phyloP scores from a whole-genome alignment of 2,797 vertebrate species.

The Pogoniulus pusillus region DNA sequence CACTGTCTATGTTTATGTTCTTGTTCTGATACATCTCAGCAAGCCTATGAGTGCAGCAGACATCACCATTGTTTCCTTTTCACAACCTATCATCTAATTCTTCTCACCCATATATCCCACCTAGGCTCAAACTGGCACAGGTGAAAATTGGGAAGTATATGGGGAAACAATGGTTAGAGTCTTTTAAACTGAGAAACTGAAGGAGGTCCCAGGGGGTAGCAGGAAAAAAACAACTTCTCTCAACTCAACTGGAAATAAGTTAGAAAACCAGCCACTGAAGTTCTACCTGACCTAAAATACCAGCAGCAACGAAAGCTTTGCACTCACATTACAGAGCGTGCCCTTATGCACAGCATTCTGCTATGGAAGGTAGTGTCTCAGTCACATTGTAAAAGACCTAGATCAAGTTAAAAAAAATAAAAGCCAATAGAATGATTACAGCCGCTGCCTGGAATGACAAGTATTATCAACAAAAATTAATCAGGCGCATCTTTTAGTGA shows the following conservation, averaged over 20 bases:
- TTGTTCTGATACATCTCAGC: no score
- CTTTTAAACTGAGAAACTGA: neutral
- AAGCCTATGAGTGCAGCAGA: no score
- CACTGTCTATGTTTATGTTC: no score
- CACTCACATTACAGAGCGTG: slow-evolving; percentile 69
- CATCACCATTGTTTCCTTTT: no score
- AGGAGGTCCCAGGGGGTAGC: neutral
- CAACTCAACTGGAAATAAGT: slow-evolving; percentile 45
- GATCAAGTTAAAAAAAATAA: slow-evolving; percentile 99
- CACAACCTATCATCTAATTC: no score
- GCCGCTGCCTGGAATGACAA: slow-evolving; percentile 97
- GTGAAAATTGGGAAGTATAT: neutral
- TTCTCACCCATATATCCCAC: no score
- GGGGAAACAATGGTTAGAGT: neutral
- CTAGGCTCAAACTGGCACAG: no score
- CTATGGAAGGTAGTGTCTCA: slow-evolving; percentile 83
- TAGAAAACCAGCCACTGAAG: slow-evolving; percentile 49
- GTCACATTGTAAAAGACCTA: slow-evolving; percentile 92
- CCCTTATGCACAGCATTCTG: slow-evolving; percentile 70
- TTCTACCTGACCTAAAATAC: slow-evolving; percentile 71
- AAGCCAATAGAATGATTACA: slow-evolving; percentile 99
- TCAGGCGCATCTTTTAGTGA: slow-evolving; percentile 99
- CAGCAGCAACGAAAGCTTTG: slow-evolving; percentile 67
- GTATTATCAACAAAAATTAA: slow-evolving; percentile 99
- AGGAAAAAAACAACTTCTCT: neutral